A percentile compares a stretch with the other conserved stretches of the same genome.
Conservation (phyloP, 2,888 invertebrate genomes). For the Drepanosiphum platanoidis region DNA sequence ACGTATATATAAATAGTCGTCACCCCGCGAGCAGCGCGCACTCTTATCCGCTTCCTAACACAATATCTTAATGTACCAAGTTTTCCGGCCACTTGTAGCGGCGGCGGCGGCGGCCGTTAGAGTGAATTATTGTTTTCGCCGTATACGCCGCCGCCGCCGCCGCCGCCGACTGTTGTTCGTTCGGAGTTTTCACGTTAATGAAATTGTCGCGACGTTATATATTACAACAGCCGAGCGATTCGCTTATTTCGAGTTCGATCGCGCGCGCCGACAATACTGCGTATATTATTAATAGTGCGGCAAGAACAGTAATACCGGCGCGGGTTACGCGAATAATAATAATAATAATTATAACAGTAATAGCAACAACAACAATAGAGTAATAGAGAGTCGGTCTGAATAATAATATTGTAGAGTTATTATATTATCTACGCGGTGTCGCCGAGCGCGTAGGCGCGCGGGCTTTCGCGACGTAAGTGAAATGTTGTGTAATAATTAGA, state of each 20-base stretch:
- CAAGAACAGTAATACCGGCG: too few species aligned
- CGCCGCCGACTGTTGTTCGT: background rate
- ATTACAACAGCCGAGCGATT: background rate
- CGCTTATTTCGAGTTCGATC: background rate
- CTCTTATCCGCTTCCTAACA: background rate
- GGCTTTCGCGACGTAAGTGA: too few species aligned
- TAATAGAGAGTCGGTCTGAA: too few species aligned
- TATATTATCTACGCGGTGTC: too few species aligned
- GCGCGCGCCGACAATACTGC: background rate
- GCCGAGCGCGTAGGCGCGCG: too few species aligned
- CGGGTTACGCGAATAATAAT: too few species aligned
- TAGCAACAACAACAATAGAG: too few species aligned
- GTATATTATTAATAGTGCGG: too few species aligned
- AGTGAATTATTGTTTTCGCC: slow-evolving; percentile 42
- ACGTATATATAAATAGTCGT: background rate
- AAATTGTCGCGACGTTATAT: slow-evolving; percentile 6
- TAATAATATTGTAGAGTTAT: too few species aligned
- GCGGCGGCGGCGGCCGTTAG: background rate
- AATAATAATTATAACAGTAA: too few species aligned
- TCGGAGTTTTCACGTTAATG: background rate
- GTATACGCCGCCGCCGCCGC: background rate
- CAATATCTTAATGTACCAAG: slow-evolving; percentile 29
- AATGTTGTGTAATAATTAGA: too few species aligned
- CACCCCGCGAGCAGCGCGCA: background rate
- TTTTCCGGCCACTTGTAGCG: slow-evolving; percentile 32